Evolutionary conservation across 2,113 vertebrate species (phyloP).

Genomic region (Charadrius vociferus): DNA sequence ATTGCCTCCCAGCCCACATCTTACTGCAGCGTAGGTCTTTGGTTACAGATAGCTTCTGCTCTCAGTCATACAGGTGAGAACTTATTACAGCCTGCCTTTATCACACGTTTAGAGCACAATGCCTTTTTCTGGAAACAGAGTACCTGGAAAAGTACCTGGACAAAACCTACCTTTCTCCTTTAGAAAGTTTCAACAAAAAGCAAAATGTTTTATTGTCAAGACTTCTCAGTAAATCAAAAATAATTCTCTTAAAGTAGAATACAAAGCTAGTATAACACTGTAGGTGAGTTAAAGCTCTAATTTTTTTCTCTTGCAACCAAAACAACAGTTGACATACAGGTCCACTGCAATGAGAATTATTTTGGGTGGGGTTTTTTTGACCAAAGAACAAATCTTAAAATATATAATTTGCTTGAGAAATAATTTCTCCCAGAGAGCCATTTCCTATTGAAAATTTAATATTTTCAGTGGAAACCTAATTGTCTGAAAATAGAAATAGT

Average conservation of each 20-base stretch:
- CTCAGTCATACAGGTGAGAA: background rate
- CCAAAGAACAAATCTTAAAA: background rate
- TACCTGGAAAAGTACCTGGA: background rate
- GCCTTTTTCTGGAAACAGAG: background rate
- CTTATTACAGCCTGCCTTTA: background rate
- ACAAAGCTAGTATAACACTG: background rate
- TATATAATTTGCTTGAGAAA: background rate
- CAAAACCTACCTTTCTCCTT: background rate
- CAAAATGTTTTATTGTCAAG: background rate
- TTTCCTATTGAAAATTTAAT: background rate
- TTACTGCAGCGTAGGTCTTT: fast-evolving
- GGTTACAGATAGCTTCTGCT: background rate
- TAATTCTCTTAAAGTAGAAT: background rate
- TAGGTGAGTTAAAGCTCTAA: background rate
- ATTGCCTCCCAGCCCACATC: background rate
- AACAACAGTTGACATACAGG: background rate
- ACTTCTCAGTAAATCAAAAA: background rate
- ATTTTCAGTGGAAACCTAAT: background rate
- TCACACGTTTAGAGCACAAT: background rate
- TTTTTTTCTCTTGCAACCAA: background rate
- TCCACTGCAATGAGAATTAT: background rate
- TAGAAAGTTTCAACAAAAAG: background rate
- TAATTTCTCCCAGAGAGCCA: background rate
- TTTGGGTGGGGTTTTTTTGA: background rate
- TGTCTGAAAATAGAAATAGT: background rate